phyloP scores from a whole-genome alignment of 2,113 vertebrate genomes.

The Zapornia atra region DNA sequence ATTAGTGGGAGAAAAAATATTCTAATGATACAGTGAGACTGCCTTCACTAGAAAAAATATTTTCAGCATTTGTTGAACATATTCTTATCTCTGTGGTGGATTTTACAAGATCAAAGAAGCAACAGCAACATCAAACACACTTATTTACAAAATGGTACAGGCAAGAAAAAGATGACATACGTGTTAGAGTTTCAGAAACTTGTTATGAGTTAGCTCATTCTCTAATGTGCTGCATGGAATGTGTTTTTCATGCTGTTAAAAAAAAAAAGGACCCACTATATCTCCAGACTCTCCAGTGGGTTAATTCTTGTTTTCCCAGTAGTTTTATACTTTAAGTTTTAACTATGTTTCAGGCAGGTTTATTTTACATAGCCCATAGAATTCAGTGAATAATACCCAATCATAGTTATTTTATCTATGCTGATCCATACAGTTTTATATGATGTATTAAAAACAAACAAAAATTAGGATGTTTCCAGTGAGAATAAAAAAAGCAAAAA shows the following conservation, averaged over 20 bases:
- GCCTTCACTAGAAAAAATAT: neutral
- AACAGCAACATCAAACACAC: neutral
- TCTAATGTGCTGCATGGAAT: neutral
- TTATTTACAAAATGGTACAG: constrained; percentile 35
- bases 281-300: neutral
- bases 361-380: neutral
- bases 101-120: constrained; percentile 47
- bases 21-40: neutral
- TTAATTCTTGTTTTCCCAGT: neutral
- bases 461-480: fast-evolving
- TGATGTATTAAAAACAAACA: neutral
- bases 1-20: neutral
- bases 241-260: neutral
- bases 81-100: neutral
- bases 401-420: neutral
- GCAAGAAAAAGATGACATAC: neutral
- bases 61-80: neutral
- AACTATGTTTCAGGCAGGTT: neutral
- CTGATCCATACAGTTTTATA: neutral
- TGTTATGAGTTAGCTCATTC: neutral
- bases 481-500: neutral
- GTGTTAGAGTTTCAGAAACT: neutral
- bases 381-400: neutral
- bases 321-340: neutral
- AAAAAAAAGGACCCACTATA: neutral